A percentile compares a stretch with the other conserved stretches of the same genome.
Evolutionary conservation across 2,888 invertebrate species (phyloP).

Genomic region (Sussaba pulchella): DNA sequence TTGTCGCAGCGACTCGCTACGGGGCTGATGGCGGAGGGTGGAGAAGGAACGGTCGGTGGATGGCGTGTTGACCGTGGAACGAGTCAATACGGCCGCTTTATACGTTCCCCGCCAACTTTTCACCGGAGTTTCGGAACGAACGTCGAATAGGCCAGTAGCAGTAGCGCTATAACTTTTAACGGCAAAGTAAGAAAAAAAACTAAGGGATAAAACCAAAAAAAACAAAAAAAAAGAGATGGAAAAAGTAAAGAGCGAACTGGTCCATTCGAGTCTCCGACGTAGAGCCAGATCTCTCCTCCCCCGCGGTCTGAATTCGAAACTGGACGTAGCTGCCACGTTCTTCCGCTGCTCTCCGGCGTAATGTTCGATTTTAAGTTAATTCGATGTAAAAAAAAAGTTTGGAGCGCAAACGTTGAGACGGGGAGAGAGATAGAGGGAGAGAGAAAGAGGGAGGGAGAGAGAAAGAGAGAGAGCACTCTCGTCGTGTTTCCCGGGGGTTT

Average conservation of each 20-base stretch:
- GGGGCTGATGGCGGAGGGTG: not conserved
- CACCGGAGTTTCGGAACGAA: constrained; percentile 21
- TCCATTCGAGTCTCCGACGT: not conserved
- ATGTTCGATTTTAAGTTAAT: constrained; percentile 38
- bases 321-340: not conserved
- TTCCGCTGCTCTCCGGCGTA: not conserved
- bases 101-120: constrained; percentile 50
- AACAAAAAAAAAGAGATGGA: constrained; percentile 6
- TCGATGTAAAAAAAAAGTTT: constrained; percentile 54
- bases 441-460: no score
- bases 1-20: not conserved
- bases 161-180: constrained; percentile 59
- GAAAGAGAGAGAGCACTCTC: no score
- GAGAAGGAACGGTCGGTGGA: constrained; percentile 39
- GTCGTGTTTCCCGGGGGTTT: constrained; percentile 5
- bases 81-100: constrained; percentile 55
- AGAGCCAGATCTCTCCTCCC: no score
- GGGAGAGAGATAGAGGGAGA: no score
- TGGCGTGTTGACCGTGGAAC: constrained; percentile 46
- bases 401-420: constrained; percentile 15
- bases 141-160: constrained; percentile 38
- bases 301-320: constrained; percentile 2
- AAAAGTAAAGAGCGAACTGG: constrained; percentile 5
- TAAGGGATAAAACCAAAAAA: not conserved
- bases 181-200: not conserved